phyloP scores from a whole-genome alignment of 2,797 vertebrate genomes.

The Siniperca obscura region DNA sequence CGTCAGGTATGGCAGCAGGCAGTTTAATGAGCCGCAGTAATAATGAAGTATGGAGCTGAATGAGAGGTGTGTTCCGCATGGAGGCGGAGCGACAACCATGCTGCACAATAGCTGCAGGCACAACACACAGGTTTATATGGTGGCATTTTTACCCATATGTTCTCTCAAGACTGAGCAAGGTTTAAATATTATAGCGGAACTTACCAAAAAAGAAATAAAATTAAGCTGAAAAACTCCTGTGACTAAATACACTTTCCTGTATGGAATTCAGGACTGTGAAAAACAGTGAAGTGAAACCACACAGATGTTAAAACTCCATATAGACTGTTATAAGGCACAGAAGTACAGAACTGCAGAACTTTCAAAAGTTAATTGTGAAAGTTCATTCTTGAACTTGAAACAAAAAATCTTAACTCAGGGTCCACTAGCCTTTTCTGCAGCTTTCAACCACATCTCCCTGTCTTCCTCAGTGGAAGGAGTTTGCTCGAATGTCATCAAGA shows the following conservation, averaged over 20 bases:
- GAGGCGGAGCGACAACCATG: background rate
- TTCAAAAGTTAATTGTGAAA: background rate
- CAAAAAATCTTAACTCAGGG: background rate
- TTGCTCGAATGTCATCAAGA: background rate
- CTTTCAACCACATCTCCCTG: too few species aligned
- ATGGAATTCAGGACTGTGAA: background rate
- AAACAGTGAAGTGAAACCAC: background rate
- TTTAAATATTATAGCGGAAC: background rate
- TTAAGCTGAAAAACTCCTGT: background rate
- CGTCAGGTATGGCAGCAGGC: slow-evolving; percentile 16
- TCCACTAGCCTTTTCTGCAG: too few species aligned
- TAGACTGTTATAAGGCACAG: background rate
- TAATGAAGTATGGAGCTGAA: slow-evolving; percentile 30
- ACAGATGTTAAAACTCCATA: background rate
- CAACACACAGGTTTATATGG: background rate
- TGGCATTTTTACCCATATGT: background rate
- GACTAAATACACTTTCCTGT: background rate
- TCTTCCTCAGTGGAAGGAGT: background rate
- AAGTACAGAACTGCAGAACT: background rate
- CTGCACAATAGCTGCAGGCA: slow-evolving; percentile 14
- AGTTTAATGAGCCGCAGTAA: slow-evolving; percentile 44
- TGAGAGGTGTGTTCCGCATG: slow-evolving; percentile 27
- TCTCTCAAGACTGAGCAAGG: background rate
- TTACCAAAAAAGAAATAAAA: background rate
- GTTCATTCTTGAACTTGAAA: background rate